Percentiles rank a stretch among this genome's conserved stretches.
phyloP scores from a whole-genome alignment of 2,113 vertebrate species.

The Siphamia tubifer region DNA sequence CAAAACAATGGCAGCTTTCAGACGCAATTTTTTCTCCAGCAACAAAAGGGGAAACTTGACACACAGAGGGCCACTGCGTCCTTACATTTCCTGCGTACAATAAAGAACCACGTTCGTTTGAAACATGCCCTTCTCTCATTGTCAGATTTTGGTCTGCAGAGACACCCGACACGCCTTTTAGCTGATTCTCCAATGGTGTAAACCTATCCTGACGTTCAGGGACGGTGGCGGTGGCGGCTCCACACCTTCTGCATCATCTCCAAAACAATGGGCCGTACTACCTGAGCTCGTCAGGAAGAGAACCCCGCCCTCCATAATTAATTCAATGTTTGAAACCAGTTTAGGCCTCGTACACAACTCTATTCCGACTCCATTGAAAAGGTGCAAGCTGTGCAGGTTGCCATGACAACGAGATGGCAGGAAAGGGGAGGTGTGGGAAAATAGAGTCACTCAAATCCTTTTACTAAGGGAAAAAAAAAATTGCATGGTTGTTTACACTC shows the following conservation, averaged over 20 bases:
- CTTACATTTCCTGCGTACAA: constrained; percentile 13
- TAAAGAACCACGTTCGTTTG: not conserved
- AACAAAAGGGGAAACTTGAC: constrained; percentile 71
- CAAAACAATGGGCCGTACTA: not conserved
- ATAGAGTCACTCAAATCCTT: not conserved
- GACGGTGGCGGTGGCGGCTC: not conserved
- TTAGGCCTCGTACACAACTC: constrained; percentile 2
- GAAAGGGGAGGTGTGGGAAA: not conserved
- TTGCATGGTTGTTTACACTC: not conserved
- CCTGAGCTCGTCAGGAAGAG: not conserved
- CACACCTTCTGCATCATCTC: too few relatives aligned
- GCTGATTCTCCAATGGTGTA: not conserved
- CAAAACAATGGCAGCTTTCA: constrained; percentile 70
- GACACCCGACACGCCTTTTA: constrained; percentile 5
- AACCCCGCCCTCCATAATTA: not conserved
- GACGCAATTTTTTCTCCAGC: constrained; percentile 30
- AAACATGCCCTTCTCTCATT: constrained; percentile 13
- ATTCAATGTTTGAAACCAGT: constrained; percentile 13
- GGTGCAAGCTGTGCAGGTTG: constrained; percentile 20
- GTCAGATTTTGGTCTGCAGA: not conserved
- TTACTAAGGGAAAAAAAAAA: too few relatives aligned
- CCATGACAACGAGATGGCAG: constrained; percentile 14
- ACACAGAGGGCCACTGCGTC: constrained; percentile 3
- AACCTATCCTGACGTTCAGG: not conserved
- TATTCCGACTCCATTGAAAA: constrained; percentile 3